phyloP scores from a whole-genome alignment of 2,888 invertebrate genomes.

The Brachypalpus laphriformis region DNA sequence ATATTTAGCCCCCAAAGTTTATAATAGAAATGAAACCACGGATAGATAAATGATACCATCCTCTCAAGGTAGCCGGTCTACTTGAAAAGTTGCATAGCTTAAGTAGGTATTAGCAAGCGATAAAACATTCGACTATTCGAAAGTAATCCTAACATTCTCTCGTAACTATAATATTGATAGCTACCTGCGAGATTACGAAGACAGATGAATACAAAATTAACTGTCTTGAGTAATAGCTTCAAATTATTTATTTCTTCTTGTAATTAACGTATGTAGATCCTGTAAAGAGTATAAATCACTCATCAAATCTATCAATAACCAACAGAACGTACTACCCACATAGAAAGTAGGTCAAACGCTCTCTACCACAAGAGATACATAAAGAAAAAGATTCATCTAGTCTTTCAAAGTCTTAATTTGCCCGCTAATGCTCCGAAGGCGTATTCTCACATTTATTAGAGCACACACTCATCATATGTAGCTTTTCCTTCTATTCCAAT shows the following conservation, averaged over 20 bases:
- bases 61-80: no score
- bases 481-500: conserved; percentile 10
- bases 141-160: no score
- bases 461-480: conserved; percentile 1
- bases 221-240: neutral
- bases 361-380: conserved; percentile 9
- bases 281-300: neutral
- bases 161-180: no score
- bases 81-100: no score
- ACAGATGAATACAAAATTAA: neutral
- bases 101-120: no score
- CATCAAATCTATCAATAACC: neutral
- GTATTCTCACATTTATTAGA: conserved; percentile 51
- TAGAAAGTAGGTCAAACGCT: conserved; percentile 54
- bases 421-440: conserved; percentile 49
- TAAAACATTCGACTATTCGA: no score
- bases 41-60: no score
- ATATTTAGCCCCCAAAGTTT: no score
- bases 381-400: neutral
- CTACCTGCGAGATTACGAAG: neutral
- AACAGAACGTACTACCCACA: conserved; percentile 18
- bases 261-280: neutral
- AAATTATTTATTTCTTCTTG: neutral
- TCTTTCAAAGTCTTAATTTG: conserved; percentile 40
- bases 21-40: no score